phyloP scores from a whole-genome alignment of 2,888 invertebrate species.

The Hoplodrina ambigua region DNA sequence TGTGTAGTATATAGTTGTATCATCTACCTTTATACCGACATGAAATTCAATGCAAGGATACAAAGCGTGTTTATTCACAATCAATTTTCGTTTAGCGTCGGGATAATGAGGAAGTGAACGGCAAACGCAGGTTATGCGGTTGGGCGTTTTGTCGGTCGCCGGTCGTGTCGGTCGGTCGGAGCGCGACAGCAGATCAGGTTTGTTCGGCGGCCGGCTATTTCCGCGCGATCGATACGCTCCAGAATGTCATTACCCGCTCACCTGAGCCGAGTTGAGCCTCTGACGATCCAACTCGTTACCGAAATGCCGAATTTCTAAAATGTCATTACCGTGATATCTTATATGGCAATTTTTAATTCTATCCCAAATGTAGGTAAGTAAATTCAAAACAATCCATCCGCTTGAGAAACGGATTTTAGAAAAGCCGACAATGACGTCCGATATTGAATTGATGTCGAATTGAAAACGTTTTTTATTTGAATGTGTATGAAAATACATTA shows the following conservation, averaged over 20 bases:
- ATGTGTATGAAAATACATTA: conserved; percentile 26
- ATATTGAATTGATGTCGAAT: conserved; percentile 3
- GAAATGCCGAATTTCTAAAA: conserved; percentile 54
- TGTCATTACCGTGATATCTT: conserved; percentile 40
- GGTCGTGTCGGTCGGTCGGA: conserved; percentile 15
- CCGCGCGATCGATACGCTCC: conserved; percentile 75
- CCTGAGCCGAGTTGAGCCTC: conserved; percentile 64
- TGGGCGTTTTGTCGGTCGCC: conserved; percentile 30
- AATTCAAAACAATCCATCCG: conserved; percentile 14
- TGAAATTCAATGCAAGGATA: background rate
- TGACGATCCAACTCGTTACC: conserved; percentile 61
- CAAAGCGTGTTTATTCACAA: conserved; percentile 27
- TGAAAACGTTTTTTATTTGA: conserved; percentile 22
- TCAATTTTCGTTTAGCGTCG: conserved; percentile 32
- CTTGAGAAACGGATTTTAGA: conserved; percentile 2
- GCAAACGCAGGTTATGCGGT: conserved; percentile 49
- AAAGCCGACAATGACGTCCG: background rate
- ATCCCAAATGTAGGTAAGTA: conserved; percentile 14
- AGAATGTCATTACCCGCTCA: conserved; percentile 78
- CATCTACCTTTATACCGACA: conserved; percentile 1
- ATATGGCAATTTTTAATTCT: conserved; percentile 22
- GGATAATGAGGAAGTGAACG: conserved; percentile 56
- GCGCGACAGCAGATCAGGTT: conserved; percentile 56
- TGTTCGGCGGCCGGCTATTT: conserved; percentile 69
- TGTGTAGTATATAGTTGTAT: background rate